phyloP scores from a whole-genome alignment of 2,797 vertebrate genomes.

The Mionectes olivaceus region DNA sequence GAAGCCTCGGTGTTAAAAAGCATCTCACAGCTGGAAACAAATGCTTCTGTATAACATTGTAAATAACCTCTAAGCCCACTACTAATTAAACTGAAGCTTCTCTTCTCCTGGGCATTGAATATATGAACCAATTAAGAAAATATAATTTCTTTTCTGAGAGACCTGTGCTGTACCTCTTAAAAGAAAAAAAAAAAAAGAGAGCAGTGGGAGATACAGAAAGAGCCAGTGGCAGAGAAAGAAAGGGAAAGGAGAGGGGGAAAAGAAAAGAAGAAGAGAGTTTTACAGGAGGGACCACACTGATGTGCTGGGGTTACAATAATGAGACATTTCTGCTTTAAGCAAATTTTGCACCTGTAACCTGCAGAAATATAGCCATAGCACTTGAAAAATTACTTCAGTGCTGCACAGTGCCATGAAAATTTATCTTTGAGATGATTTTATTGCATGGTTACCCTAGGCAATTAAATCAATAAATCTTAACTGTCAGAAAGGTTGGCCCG shows the following conservation, averaged over 20 bases:
- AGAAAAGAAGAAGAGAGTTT: slow-evolving; percentile 24
- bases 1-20: slow-evolving; percentile 60
- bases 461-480: slow-evolving; percentile 98
- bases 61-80: slow-evolving; percentile 81
- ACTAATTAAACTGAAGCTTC: slow-evolving; percentile 79
- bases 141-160: slow-evolving; percentile 70
- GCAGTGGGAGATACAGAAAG: not conserved
- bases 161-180: not conserved
- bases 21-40: slow-evolving; percentile 78
- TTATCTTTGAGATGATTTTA: slow-evolving; percentile 94
- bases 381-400: slow-evolving; percentile 89
- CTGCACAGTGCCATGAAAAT: slow-evolving; percentile 86
- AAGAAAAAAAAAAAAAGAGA: not conserved
- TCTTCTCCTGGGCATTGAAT: slow-evolving; percentile 77
- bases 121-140: slow-evolving; percentile 81
- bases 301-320: slow-evolving; percentile 74
- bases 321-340: slow-evolving; percentile 85
- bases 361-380: slow-evolving; percentile 85
- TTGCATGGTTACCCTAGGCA: slow-evolving; percentile 96
- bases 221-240: not conserved
- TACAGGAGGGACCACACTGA: slow-evolving; percentile 52
- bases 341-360: slow-evolving; percentile 89
- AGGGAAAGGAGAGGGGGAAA: not conserved
- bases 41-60: slow-evolving; percentile 75
- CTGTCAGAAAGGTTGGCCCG: slow-evolving; percentile 86